phyloP scores from a whole-genome alignment of 2,797 vertebrate species.

The Adrianichthys oophorus region DNA sequence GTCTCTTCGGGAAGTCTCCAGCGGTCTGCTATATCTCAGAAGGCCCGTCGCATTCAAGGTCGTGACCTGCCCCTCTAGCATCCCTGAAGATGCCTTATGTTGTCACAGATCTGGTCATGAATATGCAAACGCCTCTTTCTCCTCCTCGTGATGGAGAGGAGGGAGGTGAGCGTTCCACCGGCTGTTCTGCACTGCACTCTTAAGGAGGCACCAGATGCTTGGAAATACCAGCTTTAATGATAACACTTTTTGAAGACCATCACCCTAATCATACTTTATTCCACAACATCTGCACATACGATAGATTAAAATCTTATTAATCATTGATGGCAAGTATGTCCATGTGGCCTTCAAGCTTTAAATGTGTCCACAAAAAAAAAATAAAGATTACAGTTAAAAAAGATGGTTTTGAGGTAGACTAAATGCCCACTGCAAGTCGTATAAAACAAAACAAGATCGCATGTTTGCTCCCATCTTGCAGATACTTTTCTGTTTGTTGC shows the following conservation, averaged over 20 bases:
- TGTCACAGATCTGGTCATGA: slow-evolving; percentile 69
- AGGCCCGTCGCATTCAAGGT: slow-evolving; percentile 57
- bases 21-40: slow-evolving; percentile 28
- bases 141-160: slow-evolving; percentile 56
- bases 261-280: background rate
- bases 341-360: no score
- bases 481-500: no score
- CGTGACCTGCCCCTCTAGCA: slow-evolving; percentile 55
- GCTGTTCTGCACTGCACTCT: slow-evolving; percentile 60
- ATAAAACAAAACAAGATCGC: no score
- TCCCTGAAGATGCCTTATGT: slow-evolving; percentile 67
- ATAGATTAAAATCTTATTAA: slow-evolving; percentile 1
- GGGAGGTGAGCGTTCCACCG: slow-evolving; percentile 43
- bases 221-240: slow-evolving; percentile 47
- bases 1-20: slow-evolving; percentile 28
- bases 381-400: no score
- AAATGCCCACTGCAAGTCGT: no score
- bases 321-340: no score
- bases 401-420: no score
- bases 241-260: no score
- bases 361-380: no score
- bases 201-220: slow-evolving; percentile 69
- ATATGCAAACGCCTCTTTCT: slow-evolving; percentile 67
- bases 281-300: background rate
- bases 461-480: no score